These are phyloP conservation scores for Gallinago undulata DNA, from an alignment of 2,113 vertebrate genomes.

Conservation along the genomic window DNA sequence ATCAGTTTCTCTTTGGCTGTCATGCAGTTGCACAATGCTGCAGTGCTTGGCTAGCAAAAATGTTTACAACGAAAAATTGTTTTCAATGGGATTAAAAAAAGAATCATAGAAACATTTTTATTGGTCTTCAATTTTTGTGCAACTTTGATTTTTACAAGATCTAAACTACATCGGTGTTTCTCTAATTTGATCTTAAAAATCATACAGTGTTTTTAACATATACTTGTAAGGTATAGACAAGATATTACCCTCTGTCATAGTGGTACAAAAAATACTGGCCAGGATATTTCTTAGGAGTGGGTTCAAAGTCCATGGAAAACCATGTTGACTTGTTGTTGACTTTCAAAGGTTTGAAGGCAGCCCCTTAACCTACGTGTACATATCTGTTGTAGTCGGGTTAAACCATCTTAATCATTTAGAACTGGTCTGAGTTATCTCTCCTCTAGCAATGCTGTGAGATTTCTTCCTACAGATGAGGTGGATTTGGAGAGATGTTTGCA, in stretches of 20 bases:
- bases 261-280: not conserved
- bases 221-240: not conserved
- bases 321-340: not conserved
- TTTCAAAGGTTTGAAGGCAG: not conserved
- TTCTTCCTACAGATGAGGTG: not conserved
- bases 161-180: not conserved
- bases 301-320: not conserved
- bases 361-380: not conserved
- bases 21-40: conserved; percentile 65
- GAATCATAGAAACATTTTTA: conserved; percentile 53
- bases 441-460: not conserved
- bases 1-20: conserved; percentile 70
- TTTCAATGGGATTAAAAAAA: conserved; percentile 68
- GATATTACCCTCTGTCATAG: not conserved
- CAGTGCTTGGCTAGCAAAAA: conserved; percentile 67
- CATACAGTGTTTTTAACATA: not conserved
- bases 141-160: conserved; percentile 24
- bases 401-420: not conserved
- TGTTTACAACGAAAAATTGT: conserved; percentile 68
- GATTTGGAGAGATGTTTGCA: not conserved
- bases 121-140: conserved; percentile 45
- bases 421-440: not conserved
- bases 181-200: not conserved
- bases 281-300: not conserved
- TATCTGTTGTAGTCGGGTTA: not conserved